Percentiles rank a stretch among this genome's conserved stretches.
These are phyloP conservation scores for Thysanoteuthis rhombus DNA, from an alignment of 2,888 invertebrate genomes.

Conservation along the genomic window DNA sequence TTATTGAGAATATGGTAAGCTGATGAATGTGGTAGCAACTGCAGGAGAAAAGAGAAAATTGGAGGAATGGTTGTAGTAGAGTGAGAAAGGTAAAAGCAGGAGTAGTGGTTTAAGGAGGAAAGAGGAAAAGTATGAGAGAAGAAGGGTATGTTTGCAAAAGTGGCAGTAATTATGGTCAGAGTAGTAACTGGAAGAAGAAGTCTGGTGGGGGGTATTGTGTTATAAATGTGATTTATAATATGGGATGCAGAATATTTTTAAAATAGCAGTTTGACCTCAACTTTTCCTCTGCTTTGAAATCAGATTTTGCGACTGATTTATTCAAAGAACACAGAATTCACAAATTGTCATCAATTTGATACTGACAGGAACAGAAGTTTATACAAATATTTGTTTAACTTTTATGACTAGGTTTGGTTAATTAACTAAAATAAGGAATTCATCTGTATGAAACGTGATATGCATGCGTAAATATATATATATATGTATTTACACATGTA, in stretches of 20 bases:
- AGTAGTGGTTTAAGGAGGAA: not conserved
- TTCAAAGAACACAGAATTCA: not conserved
- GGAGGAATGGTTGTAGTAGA: not conserved
- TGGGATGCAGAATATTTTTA: not conserved
- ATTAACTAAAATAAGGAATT: not conserved
- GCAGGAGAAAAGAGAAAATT: not conserved
- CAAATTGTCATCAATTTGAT: not conserved
- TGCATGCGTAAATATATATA: not conserved
- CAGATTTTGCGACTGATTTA: not conserved
- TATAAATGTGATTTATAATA: not conserved
- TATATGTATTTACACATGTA: not conserved
- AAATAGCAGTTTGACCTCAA: not conserved
- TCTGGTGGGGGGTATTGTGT: not conserved
- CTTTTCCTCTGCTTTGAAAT: not conserved
- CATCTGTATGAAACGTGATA: not conserved
- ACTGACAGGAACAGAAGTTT: not conserved
- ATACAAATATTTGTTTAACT: not conserved
- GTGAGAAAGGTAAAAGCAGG: not conserved
- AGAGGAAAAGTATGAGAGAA: not conserved
- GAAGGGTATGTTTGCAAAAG: not conserved
- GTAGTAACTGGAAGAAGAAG: not conserved
- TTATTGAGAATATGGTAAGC: not conserved
- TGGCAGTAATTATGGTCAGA: not conserved
- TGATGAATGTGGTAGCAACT: not conserved
- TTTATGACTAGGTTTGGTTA: not conserved